These are phyloP conservation scores for Holothuria glaberrima DNA, from an alignment of 35 echinoderm and acorn worm species.

Conservation along the genomic window DNA sequence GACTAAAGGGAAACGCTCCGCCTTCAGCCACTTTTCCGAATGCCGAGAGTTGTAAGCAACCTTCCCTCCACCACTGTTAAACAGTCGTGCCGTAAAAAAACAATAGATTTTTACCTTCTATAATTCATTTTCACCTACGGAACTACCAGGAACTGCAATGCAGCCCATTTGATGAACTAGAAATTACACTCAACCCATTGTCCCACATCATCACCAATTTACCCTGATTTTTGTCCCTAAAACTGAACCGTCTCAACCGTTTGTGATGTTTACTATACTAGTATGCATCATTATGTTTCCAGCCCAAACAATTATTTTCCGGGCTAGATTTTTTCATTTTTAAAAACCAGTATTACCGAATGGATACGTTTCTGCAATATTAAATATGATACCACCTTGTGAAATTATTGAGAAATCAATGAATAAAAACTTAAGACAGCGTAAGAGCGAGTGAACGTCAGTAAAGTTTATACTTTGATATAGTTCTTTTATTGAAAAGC, in stretches of 20 bases:
- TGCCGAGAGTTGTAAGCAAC: neutral
- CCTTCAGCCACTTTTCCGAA: neutral
- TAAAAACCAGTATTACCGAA: neutral
- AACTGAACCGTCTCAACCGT: too few species aligned
- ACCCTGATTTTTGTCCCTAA: too few species aligned
- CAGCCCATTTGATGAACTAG: too few species aligned
- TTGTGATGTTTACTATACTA: constrained; percentile 3
- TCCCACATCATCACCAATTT: too few species aligned
- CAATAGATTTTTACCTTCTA: neutral
- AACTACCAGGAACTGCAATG: neutral
- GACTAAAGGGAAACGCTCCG: neutral
- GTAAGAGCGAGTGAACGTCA: constrained; percentile 1
- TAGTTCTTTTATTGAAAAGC: neutral
- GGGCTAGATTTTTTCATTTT: neutral
- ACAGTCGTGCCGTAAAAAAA: neutral
- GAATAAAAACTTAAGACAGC: neutral
- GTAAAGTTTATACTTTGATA: constrained; percentile 9
- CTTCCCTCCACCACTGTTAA: neutral
- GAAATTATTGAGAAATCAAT: neutral
- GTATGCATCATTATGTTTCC: constrained; percentile 3
- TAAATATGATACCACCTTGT: neutral
- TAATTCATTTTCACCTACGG: constrained; percentile 7
- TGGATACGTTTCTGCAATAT: constrained; percentile 2
- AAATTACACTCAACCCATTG: too few species aligned
- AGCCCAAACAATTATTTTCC: neutral